Conservation (phyloP, 2,888 invertebrate genomes). For the Lydus trimaculatus region DNA sequence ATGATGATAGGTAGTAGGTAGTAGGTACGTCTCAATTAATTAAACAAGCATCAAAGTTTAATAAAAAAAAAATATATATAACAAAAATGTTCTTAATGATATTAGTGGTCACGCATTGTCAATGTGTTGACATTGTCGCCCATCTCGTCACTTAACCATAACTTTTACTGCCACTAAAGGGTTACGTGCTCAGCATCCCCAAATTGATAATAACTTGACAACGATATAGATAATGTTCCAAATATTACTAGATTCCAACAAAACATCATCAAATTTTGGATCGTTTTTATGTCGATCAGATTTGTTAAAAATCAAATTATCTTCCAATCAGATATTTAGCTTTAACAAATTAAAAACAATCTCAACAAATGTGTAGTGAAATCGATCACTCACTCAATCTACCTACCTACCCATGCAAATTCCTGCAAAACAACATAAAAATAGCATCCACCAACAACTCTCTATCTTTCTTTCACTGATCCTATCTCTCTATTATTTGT, state of each 20-base stretch:
- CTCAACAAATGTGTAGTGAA: neutral
- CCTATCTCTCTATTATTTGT: neutral
- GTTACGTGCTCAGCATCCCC: constrained; percentile 50
- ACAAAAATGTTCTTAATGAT: constrained; percentile 7
- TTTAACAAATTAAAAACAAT: neutral
- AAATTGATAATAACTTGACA: constrained; percentile 49
- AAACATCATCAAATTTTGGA: neutral
- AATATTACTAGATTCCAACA: neutral
- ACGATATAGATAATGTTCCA: constrained; percentile 26
- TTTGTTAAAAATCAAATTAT: neutral
- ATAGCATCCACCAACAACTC: neutral
- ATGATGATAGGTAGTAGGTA: neutral
- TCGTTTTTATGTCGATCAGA: neutral
- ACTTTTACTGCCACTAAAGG: constrained; percentile 49
- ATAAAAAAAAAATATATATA: neutral
- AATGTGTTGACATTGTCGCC: constrained; percentile 51
- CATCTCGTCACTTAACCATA: constrained; percentile 48
- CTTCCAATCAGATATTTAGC: neutral
- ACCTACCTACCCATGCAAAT: neutral
- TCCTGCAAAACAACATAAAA: neutral
- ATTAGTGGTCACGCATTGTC: constrained; percentile 45
- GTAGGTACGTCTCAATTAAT: neutral
- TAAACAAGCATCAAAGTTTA: neutral
- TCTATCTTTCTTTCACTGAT: neutral
- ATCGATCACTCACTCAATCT: neutral